Percentiles rank a stretch among this genome's conserved stretches.
phyloP scores from a whole-genome alignment of 2,888 invertebrate species.

The Hyles lineata region DNA sequence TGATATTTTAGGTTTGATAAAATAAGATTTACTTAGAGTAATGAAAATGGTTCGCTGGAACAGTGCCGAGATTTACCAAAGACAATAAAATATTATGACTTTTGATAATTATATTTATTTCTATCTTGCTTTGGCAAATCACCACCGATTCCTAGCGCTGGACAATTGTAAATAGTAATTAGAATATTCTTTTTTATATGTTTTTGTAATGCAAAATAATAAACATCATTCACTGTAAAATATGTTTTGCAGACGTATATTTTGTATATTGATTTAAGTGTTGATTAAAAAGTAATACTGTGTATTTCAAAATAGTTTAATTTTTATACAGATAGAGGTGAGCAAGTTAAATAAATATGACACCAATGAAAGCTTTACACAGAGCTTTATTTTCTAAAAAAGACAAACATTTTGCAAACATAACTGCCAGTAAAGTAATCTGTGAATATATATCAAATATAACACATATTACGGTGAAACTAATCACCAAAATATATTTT shows the following conservation, averaged over 20 bases:
- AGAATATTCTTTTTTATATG: not conserved
- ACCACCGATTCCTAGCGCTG: constrained; percentile 24
- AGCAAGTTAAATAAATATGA: not conserved
- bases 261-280: constrained; percentile 49
- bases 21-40: constrained; percentile 26
- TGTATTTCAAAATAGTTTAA: not conserved
- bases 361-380: constrained; percentile 40
- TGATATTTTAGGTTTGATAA: constrained; percentile 61
- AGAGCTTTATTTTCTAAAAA: constrained; percentile 55
- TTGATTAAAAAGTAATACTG: constrained; percentile 45
- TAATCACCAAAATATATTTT: not conserved
- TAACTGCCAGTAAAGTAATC: constrained; percentile 42
- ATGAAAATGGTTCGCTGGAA: constrained; percentile 1
- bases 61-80: not conserved
- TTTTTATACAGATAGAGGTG: not conserved
- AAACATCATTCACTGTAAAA: constrained; percentile 21
- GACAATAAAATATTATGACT: not conserved
- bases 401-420: constrained; percentile 55
- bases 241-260: constrained; percentile 38
- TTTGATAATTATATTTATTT: not conserved
- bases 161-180: constrained; percentile 27
- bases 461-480: constrained; percentile 11
- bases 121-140: not conserved
- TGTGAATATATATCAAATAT: constrained; percentile 26
- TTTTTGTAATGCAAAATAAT: constrained; percentile 44